Conservation (phyloP, 1,140 invertebrate species). For the Manduca sexta region DNA sequence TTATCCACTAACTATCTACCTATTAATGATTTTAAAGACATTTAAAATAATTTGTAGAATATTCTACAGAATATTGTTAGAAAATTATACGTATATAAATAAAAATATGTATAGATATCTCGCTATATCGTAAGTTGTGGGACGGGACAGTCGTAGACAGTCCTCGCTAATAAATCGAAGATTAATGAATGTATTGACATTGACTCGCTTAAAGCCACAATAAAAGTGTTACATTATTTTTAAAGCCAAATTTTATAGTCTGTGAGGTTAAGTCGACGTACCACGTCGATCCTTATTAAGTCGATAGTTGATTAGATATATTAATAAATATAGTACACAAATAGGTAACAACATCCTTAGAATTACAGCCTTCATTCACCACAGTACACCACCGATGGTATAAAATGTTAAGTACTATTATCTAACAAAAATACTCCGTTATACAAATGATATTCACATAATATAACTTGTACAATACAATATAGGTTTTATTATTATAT, state of each 20-base stretch:
- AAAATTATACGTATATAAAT: conserved; percentile 57
- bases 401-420: neutral
- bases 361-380: conserved; percentile 46
- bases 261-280: conserved; percentile 65
- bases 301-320: conserved; percentile 60
- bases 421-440: too few relatives aligned
- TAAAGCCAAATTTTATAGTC: conserved; percentile 71
- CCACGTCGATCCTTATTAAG: conserved; percentile 50
- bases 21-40: conserved; percentile 38
- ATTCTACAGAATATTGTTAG: conserved; percentile 62
- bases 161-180: conserved; percentile 50
- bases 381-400: conserved; percentile 22
- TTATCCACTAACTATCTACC: conserved; percentile 37
- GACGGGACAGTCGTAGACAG: conserved; percentile 29
- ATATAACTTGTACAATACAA: too few relatives aligned
- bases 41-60: conserved; percentile 60
- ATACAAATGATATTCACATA: too few relatives aligned
- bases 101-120: conserved; percentile 57
- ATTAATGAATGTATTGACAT: conserved; percentile 58
- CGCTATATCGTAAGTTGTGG: conserved; percentile 50
- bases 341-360: conserved; percentile 64
- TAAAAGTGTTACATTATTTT: conserved; percentile 66
- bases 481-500: neutral
- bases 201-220: conserved; percentile 67
- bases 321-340: conserved; percentile 64